Percentiles rank a stretch among this genome's conserved stretches.
These are phyloP conservation scores for Heliconius erato DNA, from an alignment of 2,888 invertebrate species.

Conservation along the genomic window DNA sequence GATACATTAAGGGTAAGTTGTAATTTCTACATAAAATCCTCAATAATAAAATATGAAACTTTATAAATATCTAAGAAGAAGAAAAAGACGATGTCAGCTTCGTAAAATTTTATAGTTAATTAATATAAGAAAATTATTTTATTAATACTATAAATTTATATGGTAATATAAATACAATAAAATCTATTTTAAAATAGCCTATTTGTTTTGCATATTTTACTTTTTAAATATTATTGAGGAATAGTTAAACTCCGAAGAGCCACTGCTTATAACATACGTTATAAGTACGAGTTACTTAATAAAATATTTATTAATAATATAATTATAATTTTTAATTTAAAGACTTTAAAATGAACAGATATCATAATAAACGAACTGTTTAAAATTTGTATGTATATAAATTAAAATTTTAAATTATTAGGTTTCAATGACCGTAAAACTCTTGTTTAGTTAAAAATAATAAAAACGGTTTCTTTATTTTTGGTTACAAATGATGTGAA, in stretches of 20 bases:
- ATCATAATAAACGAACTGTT: not conserved
- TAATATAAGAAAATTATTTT: no score
- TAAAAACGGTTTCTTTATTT: not conserved
- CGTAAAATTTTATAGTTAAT: not conserved
- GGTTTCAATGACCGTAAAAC: not conserved
- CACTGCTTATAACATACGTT: no score
- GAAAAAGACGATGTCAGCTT: not conserved
- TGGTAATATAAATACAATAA: no score
- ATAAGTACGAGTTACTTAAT: no score
- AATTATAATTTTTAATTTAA: not conserved
- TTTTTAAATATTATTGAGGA: not conserved
- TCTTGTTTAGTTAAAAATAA: not conserved
- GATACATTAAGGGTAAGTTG: conserved; percentile 5
- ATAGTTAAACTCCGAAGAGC: no score
- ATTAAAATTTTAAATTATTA: conserved; percentile 11
- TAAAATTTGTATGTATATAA: not conserved
- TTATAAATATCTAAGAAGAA: no score
- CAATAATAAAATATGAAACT: not conserved
- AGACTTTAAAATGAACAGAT: not conserved
- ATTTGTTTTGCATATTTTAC: not conserved
- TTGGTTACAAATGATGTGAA: not conserved
- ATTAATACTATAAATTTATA: no score
- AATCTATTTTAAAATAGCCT: no score
- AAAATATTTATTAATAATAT: no score
- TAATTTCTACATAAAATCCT: not conserved